A percentile compares a stretch with the other conserved stretches of the same genome.
phyloP scores from a whole-genome alignment of 2,113 vertebrate species.

The Chaetodon trifascialis region DNA sequence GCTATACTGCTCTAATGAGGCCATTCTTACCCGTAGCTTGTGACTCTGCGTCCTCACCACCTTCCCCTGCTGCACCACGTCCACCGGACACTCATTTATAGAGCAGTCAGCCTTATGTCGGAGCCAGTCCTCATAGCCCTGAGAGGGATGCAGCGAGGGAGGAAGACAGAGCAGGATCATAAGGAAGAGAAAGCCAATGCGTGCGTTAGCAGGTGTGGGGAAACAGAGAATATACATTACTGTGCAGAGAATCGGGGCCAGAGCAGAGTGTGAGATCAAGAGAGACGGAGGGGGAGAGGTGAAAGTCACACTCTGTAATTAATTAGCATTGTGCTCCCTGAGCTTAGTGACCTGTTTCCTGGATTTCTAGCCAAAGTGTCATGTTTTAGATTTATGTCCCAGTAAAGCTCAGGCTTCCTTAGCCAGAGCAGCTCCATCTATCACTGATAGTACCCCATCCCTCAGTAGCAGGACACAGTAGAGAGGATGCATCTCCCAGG shows the following conservation, averaged over 20 bases:
- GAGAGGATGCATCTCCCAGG: slow-evolving; percentile 64
- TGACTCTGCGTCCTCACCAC: slow-evolving; percentile 95
- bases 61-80: slow-evolving; percentile 93
- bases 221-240: slow-evolving; percentile 53
- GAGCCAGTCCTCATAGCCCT: slow-evolving; percentile 99
- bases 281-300: slow-evolving; percentile 35
- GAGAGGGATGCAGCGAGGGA: slow-evolving; percentile 48
- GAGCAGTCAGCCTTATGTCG: slow-evolving; percentile 97
- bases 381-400: slow-evolving; percentile 73
- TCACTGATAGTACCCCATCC: slow-evolving; percentile 67
- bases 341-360: slow-evolving; percentile 69
- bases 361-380: slow-evolving; percentile 63
- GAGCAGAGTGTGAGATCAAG: slow-evolving; percentile 25
- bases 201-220: background rate
- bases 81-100: slow-evolving; percentile 95
- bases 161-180: slow-evolving; percentile 13
- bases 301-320: slow-evolving; percentile 69
- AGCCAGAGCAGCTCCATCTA: slow-evolving; percentile 68
- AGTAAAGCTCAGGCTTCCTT: slow-evolving; percentile 57
- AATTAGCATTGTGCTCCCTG: slow-evolving; percentile 67
- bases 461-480: slow-evolving; percentile 24
- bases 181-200: background rate
- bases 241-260: slow-evolving; percentile 42
- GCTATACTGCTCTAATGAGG: slow-evolving; percentile 71
- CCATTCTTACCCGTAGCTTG: slow-evolving; percentile 90